Evolutionary conservation across 2,888 invertebrate species (phyloP).

Genomic region (Drosophila parthenogenetica): DNA sequence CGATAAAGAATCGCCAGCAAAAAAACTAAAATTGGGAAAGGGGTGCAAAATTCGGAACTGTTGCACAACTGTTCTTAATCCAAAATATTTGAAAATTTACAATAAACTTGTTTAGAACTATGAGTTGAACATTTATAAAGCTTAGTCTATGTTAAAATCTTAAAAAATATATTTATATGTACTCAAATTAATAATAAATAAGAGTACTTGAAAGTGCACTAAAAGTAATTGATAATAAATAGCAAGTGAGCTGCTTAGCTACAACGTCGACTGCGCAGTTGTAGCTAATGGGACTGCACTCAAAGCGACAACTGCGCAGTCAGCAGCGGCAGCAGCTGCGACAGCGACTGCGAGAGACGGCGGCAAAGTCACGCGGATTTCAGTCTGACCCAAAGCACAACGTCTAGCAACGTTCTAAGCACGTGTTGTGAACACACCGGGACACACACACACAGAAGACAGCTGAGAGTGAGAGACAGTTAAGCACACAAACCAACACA

Average conservation of each 20-base stretch:
- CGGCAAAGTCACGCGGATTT: constrained; percentile 85
- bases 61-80: neutral
- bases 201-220: constrained; percentile 30
- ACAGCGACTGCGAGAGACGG: constrained; percentile 35
- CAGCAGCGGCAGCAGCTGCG: constrained; percentile 17
- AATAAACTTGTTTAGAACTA: too few relatives aligned
- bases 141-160: too few relatives aligned
- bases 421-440: constrained; percentile 82
- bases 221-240: constrained; percentile 22
- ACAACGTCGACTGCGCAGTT: constrained; percentile 26
- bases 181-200: neutral
- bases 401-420: constrained; percentile 84
- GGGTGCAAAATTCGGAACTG: neutral
- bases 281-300: constrained; percentile 36
- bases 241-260: constrained; percentile 3
- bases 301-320: constrained; percentile 8
- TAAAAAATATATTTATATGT: too few relatives aligned
- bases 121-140: too few relatives aligned
- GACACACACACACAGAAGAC: constrained; percentile 29
- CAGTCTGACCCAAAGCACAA: constrained; percentile 84
- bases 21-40: constrained; percentile 15
- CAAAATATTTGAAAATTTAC: neutral
- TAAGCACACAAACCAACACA: neutral
- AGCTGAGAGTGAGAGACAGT: constrained; percentile 6
- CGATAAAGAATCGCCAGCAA: constrained; percentile 22